phyloP scores from a whole-genome alignment of 2,888 invertebrate genomes.

The Xestia rhomboidea region DNA sequence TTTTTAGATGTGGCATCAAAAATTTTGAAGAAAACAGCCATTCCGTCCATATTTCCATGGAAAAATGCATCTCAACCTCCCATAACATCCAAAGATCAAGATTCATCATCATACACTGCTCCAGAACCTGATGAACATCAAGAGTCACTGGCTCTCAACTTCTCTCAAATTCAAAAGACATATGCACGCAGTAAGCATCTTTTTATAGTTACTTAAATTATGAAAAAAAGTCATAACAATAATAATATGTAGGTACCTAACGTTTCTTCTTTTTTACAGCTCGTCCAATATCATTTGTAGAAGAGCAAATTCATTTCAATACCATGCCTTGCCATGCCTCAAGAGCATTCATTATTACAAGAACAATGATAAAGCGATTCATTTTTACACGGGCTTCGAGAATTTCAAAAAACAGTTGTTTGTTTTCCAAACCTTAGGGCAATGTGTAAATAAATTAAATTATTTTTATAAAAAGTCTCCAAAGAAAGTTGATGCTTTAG shows the following conservation, averaged over 20 bases:
- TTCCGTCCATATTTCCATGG: not conserved
- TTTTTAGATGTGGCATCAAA: not conserved
- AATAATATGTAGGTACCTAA: not conserved
- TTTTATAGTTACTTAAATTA: not conserved
- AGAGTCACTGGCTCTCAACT: not conserved
- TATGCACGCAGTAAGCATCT: not conserved
- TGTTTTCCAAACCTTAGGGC: not conserved
- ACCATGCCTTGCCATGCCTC: too few species aligned
- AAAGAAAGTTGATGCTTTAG: too few species aligned
- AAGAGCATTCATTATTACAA: not conserved
- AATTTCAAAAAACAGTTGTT: not conserved
- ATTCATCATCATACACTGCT: not conserved
- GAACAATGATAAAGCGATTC: not conserved
- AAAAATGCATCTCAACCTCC: not conserved
- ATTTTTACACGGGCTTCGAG: not conserved
- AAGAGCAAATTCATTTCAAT: not conserved
- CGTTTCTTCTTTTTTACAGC: not conserved
- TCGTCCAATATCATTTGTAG: not conserved
- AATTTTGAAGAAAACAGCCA: not conserved
- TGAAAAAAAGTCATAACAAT: not conserved
- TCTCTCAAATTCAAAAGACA: not conserved
- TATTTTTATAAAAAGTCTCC: not conserved
- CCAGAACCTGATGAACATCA: not conserved
- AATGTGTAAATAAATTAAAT: not conserved
- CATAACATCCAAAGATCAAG: not conserved